A percentile compares a stretch with the other conserved stretches of the same genome.
These are phyloP conservation scores for Siniperca undulata DNA, from an alignment of 2,797 vertebrate species.

Conservation along the genomic window DNA sequence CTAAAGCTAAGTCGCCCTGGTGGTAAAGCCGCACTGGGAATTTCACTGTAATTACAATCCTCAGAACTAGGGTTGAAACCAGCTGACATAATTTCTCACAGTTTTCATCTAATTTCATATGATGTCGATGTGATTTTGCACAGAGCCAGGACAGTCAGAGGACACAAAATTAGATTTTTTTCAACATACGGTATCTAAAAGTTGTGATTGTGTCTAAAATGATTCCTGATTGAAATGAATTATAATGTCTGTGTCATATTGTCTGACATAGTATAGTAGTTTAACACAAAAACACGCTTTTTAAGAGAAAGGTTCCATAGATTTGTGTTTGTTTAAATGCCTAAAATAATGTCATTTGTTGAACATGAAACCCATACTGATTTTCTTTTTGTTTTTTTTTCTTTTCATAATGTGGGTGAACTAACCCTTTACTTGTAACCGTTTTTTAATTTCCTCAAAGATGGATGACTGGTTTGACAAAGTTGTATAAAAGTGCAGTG, in stretches of 20 bases:
- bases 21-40: constrained; percentile 36
- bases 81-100: constrained; percentile 3
- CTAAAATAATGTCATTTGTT: not conserved
- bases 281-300: not conserved
- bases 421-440: not conserved
- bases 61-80: constrained; percentile 24
- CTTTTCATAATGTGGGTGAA: not conserved
- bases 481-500: not conserved
- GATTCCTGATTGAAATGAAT: not conserved
- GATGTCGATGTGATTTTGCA: not conserved
- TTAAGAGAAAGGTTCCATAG: not conserved
- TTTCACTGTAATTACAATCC: constrained; percentile 54
- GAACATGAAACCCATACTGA: not conserved
- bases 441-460: no score
- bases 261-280: not conserved
- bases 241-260: not conserved
- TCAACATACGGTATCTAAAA: not conserved
- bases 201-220: not conserved
- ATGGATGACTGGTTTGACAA: not conserved
- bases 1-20: constrained; percentile 67
- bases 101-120: not conserved
- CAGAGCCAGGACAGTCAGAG: not conserved
- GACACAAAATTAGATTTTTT: not conserved
- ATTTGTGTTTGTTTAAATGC: not conserved
- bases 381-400: not conserved